Evolutionary conservation across 2,797 vertebrate species (phyloP).

Genomic region (Caiman crocodilus): DNA sequence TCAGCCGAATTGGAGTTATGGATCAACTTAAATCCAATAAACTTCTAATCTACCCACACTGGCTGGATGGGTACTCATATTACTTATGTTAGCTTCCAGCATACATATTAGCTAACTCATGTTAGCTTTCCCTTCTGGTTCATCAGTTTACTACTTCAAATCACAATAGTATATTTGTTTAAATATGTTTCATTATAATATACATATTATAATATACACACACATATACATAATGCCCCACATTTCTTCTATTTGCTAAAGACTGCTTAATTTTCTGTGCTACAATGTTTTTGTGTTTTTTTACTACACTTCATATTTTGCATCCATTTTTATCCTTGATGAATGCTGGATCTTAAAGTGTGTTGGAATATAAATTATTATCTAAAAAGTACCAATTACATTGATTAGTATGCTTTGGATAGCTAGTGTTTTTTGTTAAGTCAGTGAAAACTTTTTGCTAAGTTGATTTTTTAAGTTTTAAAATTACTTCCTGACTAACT

Average conservation of each 20-base stretch:
- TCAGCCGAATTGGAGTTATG: neutral
- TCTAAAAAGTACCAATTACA: neutral
- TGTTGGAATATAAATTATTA: neutral
- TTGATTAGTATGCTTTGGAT: neutral
- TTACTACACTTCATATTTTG: neutral
- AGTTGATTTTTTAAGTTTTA: neutral
- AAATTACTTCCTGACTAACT: neutral
- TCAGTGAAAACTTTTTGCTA: neutral
- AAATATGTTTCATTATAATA: neutral
- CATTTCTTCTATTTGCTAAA: neutral
- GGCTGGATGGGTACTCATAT: no score
- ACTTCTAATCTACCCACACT: neutral
- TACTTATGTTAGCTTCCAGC: no score
- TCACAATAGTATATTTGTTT: neutral
- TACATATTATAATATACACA: no score
- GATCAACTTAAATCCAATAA: neutral
- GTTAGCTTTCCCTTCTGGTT: neutral
- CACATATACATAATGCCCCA: neutral
- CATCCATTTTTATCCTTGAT: neutral
- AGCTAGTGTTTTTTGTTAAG: neutral
- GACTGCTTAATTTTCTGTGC: neutral
- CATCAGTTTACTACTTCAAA: neutral
- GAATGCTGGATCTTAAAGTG: neutral
- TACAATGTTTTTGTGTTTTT: neutral
- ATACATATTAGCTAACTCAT: no score